Base-by-base conservation (phyloP, 1,140 invertebrate species). In the Platyscapa corneri region DNA sequence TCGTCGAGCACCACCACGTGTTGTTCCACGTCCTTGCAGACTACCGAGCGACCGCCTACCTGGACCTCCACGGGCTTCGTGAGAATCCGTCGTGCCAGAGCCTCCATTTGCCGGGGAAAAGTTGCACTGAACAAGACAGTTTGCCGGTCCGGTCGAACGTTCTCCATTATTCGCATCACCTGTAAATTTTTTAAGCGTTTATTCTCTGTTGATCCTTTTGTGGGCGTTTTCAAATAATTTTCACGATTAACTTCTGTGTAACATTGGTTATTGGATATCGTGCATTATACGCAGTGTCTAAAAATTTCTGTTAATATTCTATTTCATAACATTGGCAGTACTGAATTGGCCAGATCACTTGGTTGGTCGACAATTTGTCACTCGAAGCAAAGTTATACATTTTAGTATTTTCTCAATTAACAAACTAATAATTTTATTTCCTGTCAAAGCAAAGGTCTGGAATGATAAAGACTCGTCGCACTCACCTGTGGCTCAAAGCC, bases 51-150 rank as follows among this genome's bases (percentile, higher is more conserved):
- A 3, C 99, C 99, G 53, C 99, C 99, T n/a, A 98, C 97, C 93
- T 98, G 97, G n/a, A 99, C 97, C 94, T 99, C 99, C 76, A 99
- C 97, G 0, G 99, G 99, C 92, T 98, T 98, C 74, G 96, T 97
- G 5, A 99, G 93, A 88, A 99, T 99, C 87, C 98, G 95, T 42
- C 99, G 94, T 0, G 99, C 99, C 5, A 99, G 93, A 0, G 98
- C 99, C 94, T 99, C 99, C 99, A 99, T 99, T 94, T 99, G 98
- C 8, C 99, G 94, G 0, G 99, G 99, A 91, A 99, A 99, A 0
- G 99, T 99, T 0, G 99, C 99, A 88, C 98, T 99, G 92, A 99
- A 99, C 95, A 99, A 97, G 0, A 99, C 99, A 0, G 98, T 99
- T 93, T 99, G 98, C 75, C 98, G 93, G 93, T 99, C 99, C 0